Evolutionary conservation across 2,888 invertebrate genomes (phyloP).

Genomic region (Cancer borealis): DNA sequence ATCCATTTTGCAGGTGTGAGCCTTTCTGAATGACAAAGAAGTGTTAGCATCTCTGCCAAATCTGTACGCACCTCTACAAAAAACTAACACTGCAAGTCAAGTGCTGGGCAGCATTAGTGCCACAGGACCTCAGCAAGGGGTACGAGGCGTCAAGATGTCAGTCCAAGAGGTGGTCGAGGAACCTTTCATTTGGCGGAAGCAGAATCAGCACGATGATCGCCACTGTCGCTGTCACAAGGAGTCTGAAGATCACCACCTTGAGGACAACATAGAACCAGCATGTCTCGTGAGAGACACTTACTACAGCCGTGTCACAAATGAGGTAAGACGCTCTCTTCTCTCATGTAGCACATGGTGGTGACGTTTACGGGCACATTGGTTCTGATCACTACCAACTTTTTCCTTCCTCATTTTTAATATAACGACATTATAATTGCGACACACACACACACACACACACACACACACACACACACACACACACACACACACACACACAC

Average conservation of each 20-base stretch:
- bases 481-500: background rate
- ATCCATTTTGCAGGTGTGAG: background rate
- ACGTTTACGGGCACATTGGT: background rate
- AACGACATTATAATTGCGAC: background rate
- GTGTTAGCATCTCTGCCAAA: background rate
- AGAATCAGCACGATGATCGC: conserved; percentile 35
- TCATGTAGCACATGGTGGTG: background rate
- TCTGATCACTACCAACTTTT: background rate
- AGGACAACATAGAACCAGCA: conserved; percentile 49
- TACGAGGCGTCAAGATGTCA: conserved; percentile 18
- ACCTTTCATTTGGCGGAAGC: conserved; percentile 16
- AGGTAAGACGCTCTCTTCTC: conserved; percentile 51
- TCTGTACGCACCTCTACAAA: background rate
- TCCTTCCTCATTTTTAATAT: background rate
- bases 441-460: background rate
- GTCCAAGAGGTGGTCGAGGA: conserved; percentile 44
- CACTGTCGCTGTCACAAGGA: conserved; percentile 65
- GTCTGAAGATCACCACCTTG: background rate
- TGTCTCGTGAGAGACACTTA: conserved; percentile 61
- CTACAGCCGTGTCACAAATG: conserved; percentile 63
- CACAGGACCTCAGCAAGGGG: background rate
- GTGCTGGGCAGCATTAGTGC: background rate
- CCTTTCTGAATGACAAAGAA: background rate
- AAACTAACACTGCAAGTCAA: background rate
- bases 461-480: background rate